Evolutionary conservation across 2,888 invertebrate species (phyloP).

Genomic region (Cerastis leucographa): DNA sequence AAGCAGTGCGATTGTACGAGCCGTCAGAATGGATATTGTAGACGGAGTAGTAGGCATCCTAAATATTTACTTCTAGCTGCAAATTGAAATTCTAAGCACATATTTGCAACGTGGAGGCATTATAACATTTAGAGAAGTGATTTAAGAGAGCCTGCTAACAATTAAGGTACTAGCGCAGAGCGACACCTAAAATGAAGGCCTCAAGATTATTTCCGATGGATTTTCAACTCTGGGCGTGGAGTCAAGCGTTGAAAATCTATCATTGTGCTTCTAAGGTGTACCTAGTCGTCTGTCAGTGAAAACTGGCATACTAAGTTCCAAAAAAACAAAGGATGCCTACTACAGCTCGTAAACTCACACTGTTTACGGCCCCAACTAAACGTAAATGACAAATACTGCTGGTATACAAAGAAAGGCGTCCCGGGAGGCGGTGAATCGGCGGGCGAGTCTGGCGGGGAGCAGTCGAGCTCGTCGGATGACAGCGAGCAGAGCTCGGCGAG

Average conservation of each 20-base stretch:
- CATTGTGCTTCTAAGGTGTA: background rate
- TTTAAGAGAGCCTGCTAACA: background rate
- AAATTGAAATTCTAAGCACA: background rate
- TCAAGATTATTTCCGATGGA: background rate
- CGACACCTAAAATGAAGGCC: background rate
- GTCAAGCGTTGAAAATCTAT: background rate
- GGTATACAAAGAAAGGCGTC: conserved; percentile 85
- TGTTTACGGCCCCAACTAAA: conserved; percentile 13
- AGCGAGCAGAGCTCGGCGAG: conserved; percentile 84
- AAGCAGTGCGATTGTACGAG: conserved; percentile 32
- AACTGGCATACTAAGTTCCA: background rate
- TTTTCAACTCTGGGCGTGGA: background rate
- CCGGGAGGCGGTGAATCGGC: conserved; percentile 75
- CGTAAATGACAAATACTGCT: conserved; percentile 59
- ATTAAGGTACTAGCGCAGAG: background rate
- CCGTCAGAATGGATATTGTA: no score
- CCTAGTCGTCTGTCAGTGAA: background rate
- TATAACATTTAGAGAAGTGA: background rate
- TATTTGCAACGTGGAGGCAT: background rate
- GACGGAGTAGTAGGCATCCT: conserved; percentile 1
- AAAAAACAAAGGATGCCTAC: background rate
- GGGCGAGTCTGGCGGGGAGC: conserved; percentile 76
- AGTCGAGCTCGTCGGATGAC: conserved; percentile 77
- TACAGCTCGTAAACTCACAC: conserved; percentile 2
- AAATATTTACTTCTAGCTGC: background rate